Percentiles rank a stretch among this genome's conserved stretches.
These are phyloP conservation scores for Nemotelus pantherinus DNA, from an alignment of 2,888 invertebrate genomes.

Conservation along the genomic window DNA sequence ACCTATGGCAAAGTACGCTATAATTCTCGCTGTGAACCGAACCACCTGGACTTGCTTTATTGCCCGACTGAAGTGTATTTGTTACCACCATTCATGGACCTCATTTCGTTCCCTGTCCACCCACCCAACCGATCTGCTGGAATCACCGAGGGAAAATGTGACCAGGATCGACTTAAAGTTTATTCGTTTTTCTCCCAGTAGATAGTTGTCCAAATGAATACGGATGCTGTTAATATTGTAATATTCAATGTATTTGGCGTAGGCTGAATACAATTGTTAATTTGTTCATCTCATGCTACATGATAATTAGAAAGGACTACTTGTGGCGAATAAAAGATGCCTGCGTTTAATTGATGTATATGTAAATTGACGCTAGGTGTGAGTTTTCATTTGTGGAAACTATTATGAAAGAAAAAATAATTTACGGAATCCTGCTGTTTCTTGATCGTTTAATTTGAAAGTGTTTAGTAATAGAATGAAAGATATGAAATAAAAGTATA, in stretches of 20 bases:
- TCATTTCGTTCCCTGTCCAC: background rate
- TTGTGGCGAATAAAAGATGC: background rate
- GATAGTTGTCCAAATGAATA: background rate
- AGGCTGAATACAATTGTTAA: background rate
- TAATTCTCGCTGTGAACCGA: constrained; percentile 33
- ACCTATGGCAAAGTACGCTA: constrained; percentile 8
- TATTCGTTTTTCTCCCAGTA: constrained; percentile 1
- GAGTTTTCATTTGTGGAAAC: too few species aligned
- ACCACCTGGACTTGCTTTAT: constrained; percentile 42
- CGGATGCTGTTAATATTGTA: too few species aligned
- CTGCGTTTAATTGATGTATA: too few species aligned
- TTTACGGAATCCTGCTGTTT: too few species aligned
- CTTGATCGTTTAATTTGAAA: too few species aligned
- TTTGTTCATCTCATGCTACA: constrained; percentile 41
- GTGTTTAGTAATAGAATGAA: too few species aligned
- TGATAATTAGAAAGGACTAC: constrained; percentile 40
- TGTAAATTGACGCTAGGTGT: too few species aligned
- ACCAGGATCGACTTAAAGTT: constrained; percentile 31
- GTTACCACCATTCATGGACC: background rate
- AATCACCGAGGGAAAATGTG: constrained; percentile 14
- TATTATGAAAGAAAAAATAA: too few species aligned
- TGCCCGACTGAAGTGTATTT: constrained; percentile 16
- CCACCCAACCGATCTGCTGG: constrained; percentile 15
- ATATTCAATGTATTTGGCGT: too few species aligned
- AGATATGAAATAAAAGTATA: too few species aligned